Evolutionary conservation across 2,888 invertebrate species (phyloP).

Genomic region (Trileptium ribeirensis): DNA sequence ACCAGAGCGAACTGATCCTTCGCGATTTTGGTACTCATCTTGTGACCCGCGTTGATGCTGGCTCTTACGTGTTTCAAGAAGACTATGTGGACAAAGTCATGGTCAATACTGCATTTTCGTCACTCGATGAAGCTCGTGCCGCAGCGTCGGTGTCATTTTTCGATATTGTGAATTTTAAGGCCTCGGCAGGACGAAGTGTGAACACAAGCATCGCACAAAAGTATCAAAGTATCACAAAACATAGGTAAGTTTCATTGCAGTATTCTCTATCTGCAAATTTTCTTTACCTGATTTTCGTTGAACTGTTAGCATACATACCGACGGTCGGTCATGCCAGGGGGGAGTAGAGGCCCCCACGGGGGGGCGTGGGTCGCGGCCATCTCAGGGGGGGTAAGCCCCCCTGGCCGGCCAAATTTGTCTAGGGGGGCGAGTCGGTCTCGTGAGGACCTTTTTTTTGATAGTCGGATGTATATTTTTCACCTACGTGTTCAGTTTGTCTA

Average conservation of each 20-base stretch:
- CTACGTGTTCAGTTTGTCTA: too few relatives aligned
- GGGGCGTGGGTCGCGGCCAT: too few relatives aligned
- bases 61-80: background rate
- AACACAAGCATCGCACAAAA: background rate
- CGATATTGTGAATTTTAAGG: background rate
- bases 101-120: background rate
- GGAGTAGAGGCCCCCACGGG: too few relatives aligned
- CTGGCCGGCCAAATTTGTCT: too few relatives aligned
- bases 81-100: background rate
- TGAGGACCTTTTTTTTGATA: too few relatives aligned
- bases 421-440: too few relatives aligned
- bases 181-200: background rate
- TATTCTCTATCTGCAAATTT: too few relatives aligned
- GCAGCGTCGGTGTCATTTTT: background rate
- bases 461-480: too few relatives aligned
- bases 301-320: too few relatives aligned
- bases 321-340: too few relatives aligned
- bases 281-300: too few relatives aligned
- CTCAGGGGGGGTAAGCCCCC: too few relatives aligned
- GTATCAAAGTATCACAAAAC: background rate
- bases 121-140: background rate
- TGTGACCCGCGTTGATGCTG: background rate
- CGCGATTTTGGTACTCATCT: conserved; percentile 14
- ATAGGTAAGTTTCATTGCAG: background rate
- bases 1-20: background rate